A percentile compares a stretch with the other conserved stretches of the same genome.
phyloP scores from a whole-genome alignment of 2,113 vertebrate genomes.

The Gavia stellata region DNA sequence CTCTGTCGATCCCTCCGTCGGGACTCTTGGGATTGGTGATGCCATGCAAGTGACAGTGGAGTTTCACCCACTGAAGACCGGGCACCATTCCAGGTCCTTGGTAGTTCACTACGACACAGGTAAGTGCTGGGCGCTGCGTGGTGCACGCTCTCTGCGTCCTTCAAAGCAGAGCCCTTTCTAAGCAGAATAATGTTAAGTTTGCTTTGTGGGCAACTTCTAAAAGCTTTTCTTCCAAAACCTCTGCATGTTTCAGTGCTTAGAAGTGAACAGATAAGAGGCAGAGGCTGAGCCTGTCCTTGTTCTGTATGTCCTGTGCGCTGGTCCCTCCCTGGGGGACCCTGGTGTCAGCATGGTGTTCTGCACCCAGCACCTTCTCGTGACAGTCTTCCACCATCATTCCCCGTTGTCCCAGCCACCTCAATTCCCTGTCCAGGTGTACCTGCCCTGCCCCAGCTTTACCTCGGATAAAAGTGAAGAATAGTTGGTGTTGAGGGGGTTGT shows the following conservation, averaged over 20 bases:
- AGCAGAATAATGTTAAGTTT: not conserved
- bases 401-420: not conserved
- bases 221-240: not conserved
- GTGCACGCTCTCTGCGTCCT: not conserved
- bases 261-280: not conserved
- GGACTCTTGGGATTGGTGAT: conserved; percentile 72
- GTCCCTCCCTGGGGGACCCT: not conserved
- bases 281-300: not conserved
- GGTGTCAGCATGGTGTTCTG: not conserved
- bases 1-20: conserved; percentile 69
- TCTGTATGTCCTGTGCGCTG: not conserved
- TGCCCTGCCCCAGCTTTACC: not conserved
- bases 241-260: not conserved
- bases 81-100: conserved; percentile 72
- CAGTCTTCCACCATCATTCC: not conserved
- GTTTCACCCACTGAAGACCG: conserved; percentile 75
- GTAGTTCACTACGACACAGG: conserved; percentile 79
- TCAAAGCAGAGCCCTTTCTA: not conserved
- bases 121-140: not conserved
- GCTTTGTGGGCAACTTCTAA: not conserved
- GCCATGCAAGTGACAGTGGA: conserved; percentile 78
- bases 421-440: not conserved
- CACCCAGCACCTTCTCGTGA: no score
- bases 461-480: not conserved
- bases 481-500: not conserved